These are phyloP conservation scores for Salmo trutta DNA, from an alignment of 2,797 vertebrate genomes.

Conservation along the genomic window DNA sequence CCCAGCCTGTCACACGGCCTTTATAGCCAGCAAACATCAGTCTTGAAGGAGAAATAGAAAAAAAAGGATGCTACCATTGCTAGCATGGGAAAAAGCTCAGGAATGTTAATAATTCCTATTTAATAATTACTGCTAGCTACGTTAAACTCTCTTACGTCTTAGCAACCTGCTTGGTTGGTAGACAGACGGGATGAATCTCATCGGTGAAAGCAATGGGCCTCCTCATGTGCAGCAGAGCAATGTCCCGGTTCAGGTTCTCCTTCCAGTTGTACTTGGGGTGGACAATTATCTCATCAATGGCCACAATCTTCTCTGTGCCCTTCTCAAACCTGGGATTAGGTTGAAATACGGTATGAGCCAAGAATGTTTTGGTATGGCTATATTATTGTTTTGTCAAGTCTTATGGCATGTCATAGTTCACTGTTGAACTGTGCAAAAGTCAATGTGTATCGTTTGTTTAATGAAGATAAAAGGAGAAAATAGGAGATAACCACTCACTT, in stretches of 20 bases:
- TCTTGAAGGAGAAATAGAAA: slow-evolving; percentile 59
- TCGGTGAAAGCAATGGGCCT: slow-evolving; percentile 78
- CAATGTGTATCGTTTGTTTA: not conserved
- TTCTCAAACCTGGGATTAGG: slow-evolving; percentile 80
- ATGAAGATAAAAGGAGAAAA: not conserved
- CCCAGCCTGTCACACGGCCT: slow-evolving; percentile 93
- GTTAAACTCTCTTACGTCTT: slow-evolving; percentile 68
- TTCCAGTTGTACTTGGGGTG: slow-evolving; percentile 96
- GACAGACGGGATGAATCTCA: slow-evolving; percentile 85
- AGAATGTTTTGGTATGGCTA: too few relatives aligned
- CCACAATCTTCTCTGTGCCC: slow-evolving; percentile 83
- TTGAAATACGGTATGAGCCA: not conserved
- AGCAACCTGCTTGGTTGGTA: slow-evolving; percentile 82
- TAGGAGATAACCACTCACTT: slow-evolving; percentile 71
- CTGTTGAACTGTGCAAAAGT: too few relatives aligned
- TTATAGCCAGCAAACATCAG: slow-evolving; percentile 76
- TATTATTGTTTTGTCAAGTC: too few relatives aligned
- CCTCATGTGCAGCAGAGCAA: slow-evolving; percentile 88
- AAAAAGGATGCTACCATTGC: not conserved
- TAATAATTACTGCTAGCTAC: too few relatives aligned
- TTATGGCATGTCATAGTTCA: too few relatives aligned
- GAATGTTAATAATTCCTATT: too few relatives aligned
- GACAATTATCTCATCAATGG: slow-evolving; percentile 85
- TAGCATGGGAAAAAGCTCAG: not conserved
- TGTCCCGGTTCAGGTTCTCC: slow-evolving; percentile 90